Percentiles rank a stretch among this genome's conserved stretches.
Conservation (phyloP, 2,113 vertebrate species). For the Empidonax traillii region DNA sequence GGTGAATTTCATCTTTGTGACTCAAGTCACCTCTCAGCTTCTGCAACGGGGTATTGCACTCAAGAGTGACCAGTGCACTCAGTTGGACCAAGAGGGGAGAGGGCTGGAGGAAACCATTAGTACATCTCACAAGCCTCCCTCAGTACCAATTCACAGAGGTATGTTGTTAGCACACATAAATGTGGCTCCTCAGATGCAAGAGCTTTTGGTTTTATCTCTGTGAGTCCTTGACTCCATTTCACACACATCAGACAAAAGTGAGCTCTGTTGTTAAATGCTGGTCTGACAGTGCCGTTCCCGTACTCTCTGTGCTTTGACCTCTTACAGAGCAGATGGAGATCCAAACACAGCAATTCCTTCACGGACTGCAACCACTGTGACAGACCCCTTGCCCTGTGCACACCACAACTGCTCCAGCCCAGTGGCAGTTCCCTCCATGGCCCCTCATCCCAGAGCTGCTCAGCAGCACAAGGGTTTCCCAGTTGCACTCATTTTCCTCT, state of each 20-base stretch:
- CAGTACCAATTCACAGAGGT: background rate
- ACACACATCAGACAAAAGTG: background rate
- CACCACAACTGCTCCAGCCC: rapidly evolving
- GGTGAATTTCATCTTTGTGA: background rate
- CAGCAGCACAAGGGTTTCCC: background rate
- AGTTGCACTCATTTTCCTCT: background rate
- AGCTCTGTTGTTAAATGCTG: background rate
- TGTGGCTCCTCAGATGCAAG: background rate
- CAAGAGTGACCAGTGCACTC: background rate
- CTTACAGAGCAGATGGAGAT: background rate
- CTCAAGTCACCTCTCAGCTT: background rate
- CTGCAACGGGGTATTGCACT: background rate
- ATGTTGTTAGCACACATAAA: background rate
- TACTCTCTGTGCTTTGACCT: background rate
- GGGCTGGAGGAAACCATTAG: background rate
- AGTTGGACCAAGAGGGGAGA: background rate
- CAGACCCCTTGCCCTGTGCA: background rate
- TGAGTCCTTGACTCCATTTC: background rate
- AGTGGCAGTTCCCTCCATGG: rapidly evolving
- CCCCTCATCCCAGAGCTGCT: background rate
- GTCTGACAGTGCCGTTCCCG: background rate
- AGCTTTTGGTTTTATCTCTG: background rate
- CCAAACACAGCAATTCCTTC: background rate
- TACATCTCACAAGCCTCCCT: background rate
- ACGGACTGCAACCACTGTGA: rapidly evolving